Base-by-base conservation (phyloP, 2,797 vertebrate species). In the Gephyroberyx darwinii region DNA sequence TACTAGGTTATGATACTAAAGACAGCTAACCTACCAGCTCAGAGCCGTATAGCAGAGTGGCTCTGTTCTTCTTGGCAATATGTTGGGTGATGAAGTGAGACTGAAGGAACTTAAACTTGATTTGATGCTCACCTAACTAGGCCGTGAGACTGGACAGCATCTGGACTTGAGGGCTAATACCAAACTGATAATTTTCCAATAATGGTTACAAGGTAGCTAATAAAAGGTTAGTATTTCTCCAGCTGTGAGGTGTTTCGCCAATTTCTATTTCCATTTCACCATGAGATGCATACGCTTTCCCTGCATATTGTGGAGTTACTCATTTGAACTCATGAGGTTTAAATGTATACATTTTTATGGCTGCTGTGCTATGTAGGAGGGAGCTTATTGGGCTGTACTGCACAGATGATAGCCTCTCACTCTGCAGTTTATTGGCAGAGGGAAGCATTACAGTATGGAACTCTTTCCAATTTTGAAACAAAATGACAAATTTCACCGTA, bases 301-400 rank as follows among this genome's bases (percentile, higher is more conserved):
- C n/a, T 55, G 54, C 52, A 8, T 56, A 31, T 20, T 13, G 50
- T 37, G 41, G 12, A 14, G 12, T 41, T 12, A 8, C 39, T 12
- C 39, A 41, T 8, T 9, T 37, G 35, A 37, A 13, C 9, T 51
- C 50, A 45, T 9, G n/a, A 55, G 52, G 12, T 45, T 73, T 26
- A 69, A 53, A 59, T 43, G 56, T 69, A 10, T 45, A 53, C 43
- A 65, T 54, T 58, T 69, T 47, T 58, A 75, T 47, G 65, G 57
- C 50, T 6, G 73, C 75, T 60, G 35, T 16, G 81, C 75, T 60
- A 33, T 19, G 81, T 71, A 71, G 64, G 72, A 79, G 80, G 76
- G 35, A 75, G 69, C 64, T 78, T 72, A 58, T 80, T 81, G 57
- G 68, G 69, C 61, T 75, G 43, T 16, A n/a, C 16, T 66, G 57